phyloP scores from a whole-genome alignment of 2,888 invertebrate genomes.

The Ferrisia virgata region DNA sequence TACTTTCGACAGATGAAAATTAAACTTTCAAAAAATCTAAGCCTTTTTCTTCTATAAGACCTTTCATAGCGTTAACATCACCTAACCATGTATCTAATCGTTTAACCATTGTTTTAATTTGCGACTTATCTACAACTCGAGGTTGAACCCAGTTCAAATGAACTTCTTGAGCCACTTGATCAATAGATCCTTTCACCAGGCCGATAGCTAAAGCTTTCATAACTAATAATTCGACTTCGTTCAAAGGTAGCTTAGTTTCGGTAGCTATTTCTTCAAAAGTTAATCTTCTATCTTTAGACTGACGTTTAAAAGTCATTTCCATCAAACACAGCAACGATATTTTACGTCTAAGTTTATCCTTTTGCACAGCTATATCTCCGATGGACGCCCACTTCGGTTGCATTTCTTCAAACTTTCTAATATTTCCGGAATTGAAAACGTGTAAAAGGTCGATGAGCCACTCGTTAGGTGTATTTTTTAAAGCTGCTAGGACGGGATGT shows the following conservation, averaged over 20 bases:
- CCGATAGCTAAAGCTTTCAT: slow-evolving; percentile 97
- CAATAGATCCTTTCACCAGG: slow-evolving; percentile 89
- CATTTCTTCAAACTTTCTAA: slow-evolving; percentile 69
- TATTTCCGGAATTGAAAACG: slow-evolving; percentile 83
- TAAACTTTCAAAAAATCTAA: slow-evolving; percentile 71
- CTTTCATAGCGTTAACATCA: slow-evolving; percentile 71
- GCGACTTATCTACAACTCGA: slow-evolving; percentile 67
- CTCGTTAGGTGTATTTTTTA: slow-evolving; percentile 74
- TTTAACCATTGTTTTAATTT: slow-evolving; percentile 67
- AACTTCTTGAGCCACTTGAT: slow-evolving; percentile 77
- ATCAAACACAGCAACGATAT: slow-evolving; percentile 93
- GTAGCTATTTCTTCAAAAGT: slow-evolving; percentile 86
- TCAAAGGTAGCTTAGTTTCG: slow-evolving; percentile 76
- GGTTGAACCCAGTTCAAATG: slow-evolving; percentile 86
- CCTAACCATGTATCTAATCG: slow-evolving; percentile 70
- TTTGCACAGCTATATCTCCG: slow-evolving; percentile 78
- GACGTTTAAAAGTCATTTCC: slow-evolving; percentile 63
- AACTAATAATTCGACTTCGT: slow-evolving; percentile 89
- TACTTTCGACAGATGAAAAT: slow-evolving; percentile 49
- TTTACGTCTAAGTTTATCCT: slow-evolving; percentile 80
- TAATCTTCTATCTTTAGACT: slow-evolving; percentile 54
- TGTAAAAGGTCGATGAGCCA: slow-evolving; percentile 85
- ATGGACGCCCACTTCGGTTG: slow-evolving; percentile 73
- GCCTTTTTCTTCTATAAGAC: slow-evolving; percentile 69
- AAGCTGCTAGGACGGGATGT: slow-evolving; percentile 85